Evolutionary conservation across 2,113 vertebrate genomes (phyloP).

Genomic region (Pyxicephalus adspersus): DNA sequence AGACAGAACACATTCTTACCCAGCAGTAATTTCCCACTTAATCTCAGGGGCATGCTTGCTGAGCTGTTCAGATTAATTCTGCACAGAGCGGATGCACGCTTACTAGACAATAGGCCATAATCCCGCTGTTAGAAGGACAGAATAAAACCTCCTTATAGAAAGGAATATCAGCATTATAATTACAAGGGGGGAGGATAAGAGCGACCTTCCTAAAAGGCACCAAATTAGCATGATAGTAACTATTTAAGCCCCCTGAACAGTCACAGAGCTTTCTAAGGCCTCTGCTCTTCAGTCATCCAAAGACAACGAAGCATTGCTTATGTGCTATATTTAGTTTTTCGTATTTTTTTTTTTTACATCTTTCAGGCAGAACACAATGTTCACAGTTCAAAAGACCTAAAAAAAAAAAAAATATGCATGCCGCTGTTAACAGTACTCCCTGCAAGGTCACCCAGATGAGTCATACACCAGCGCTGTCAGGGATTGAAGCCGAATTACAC

Average conservation of each 20-base stretch:
- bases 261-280: constrained; percentile 14
- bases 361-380: constrained; percentile 26
- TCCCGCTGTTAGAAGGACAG: constrained; percentile 15
- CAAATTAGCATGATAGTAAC: constrained; percentile 36
- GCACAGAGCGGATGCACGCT: constrained; percentile 5
- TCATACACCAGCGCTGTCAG: constrained; percentile 8
- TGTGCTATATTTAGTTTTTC: constrained; percentile 43
- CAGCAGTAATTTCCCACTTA: constrained; percentile 22
- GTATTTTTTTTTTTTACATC: constrained; percentile 2
- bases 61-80: constrained; percentile 47
- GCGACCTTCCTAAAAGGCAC: constrained; percentile 47
- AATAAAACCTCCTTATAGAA: constrained; percentile 42
- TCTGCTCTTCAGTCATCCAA: constrained; percentile 15
- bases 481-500: not conserved
- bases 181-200: constrained; percentile 14
- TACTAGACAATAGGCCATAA: constrained; percentile 39
- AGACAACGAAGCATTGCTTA: not conserved
- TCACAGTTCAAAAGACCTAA: constrained; percentile 27
- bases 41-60: constrained; percentile 37
- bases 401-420: not conserved
- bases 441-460: constrained; percentile 42
- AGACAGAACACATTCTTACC: constrained; percentile 15
- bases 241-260: constrained; percentile 35
- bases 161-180: constrained; percentile 35
- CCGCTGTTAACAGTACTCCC: not conserved